These are phyloP conservation scores for Arctia plantaginis DNA, from an alignment of 2,888 invertebrate species.

Conservation along the genomic window DNA sequence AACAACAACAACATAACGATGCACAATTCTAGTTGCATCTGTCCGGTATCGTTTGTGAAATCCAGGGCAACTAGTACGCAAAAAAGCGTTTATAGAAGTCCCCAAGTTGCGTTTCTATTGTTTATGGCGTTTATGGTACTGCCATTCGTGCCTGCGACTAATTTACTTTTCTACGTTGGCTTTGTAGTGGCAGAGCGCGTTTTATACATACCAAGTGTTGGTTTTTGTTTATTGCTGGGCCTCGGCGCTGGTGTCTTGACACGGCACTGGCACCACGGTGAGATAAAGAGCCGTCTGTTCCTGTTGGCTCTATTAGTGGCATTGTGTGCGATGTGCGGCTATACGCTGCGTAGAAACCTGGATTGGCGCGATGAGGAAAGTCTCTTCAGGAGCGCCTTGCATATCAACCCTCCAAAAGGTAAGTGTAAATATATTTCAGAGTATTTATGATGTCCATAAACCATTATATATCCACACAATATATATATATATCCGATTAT, in stretches of 20 bases:
- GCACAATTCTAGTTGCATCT: slow-evolving; percentile 83
- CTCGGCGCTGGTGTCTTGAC: slow-evolving; percentile 87
- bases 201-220: slow-evolving; percentile 98
- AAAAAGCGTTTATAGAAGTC: slow-evolving; percentile 72
- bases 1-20: slow-evolving; percentile 90
- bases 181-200: slow-evolving; percentile 99
- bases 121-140: slow-evolving; percentile 93
- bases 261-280: slow-evolving; percentile 77
- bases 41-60: slow-evolving; percentile 68
- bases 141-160: slow-evolving; percentile 98
- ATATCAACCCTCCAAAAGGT: slow-evolving; percentile 99
- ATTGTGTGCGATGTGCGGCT: slow-evolving; percentile 90
- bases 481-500: neutral
- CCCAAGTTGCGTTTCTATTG: slow-evolving; percentile 84
- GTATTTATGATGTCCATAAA: neutral
- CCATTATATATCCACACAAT: neutral
- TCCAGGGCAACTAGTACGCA: slow-evolving; percentile 65
- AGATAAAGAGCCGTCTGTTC: slow-evolving; percentile 75
- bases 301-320: slow-evolving; percentile 84
- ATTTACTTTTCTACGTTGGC: slow-evolving; percentile 98
- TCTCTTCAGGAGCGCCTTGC: slow-evolving; percentile 95
- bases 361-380: slow-evolving; percentile 98
- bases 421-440: slow-evolving; percentile 57
- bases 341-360: slow-evolving; percentile 93
- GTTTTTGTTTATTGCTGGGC: slow-evolving; percentile 95